Evolutionary conservation across 1,140 invertebrate genomes (phyloP).

Genomic region (Anoplolepis gracilipes): DNA sequence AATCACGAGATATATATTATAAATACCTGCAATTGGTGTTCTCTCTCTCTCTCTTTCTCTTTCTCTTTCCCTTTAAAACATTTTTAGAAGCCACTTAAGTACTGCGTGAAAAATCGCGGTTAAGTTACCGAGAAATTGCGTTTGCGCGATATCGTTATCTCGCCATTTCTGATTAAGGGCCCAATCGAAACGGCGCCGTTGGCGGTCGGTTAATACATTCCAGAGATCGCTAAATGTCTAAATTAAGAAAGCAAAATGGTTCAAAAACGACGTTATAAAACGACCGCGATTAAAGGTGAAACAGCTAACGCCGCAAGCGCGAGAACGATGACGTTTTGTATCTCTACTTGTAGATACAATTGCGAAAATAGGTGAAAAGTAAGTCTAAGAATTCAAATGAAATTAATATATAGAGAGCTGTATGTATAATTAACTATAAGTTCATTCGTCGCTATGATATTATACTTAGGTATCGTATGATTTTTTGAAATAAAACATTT

Average conservation of each 20-base stretch:
- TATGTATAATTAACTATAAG: slow-evolving; percentile 80
- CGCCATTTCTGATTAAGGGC: slow-evolving; percentile 61
- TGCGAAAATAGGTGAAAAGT: slow-evolving; percentile 82
- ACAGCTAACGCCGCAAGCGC: slow-evolving; percentile 25
- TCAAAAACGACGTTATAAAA: slow-evolving; percentile 20
- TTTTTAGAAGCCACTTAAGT: slow-evolving; percentile 63
- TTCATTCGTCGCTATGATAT: slow-evolving; percentile 78
- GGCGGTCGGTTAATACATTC: slow-evolving; percentile 61
- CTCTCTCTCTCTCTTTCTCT: slow-evolving; percentile 24
- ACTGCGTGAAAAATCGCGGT: slow-evolving; percentile 1
- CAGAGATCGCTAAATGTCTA: slow-evolving; percentile 74
- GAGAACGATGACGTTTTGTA: slow-evolving; percentile 81
- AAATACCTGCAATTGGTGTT: slow-evolving; percentile 77
- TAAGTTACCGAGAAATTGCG: slow-evolving; percentile 14
- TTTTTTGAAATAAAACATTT: slow-evolving; percentile 86
- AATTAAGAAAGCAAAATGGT: slow-evolving; percentile 64
- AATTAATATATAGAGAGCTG: slow-evolving; percentile 85
- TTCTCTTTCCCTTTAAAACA: slow-evolving; percentile 70
- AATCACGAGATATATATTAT: slow-evolving; percentile 68
- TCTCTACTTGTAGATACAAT: slow-evolving; percentile 84
- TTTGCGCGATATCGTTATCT: slow-evolving; percentile 40
- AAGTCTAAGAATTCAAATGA: slow-evolving; percentile 83
- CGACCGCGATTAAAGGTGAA: slow-evolving; percentile 40
- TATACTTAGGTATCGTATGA: slow-evolving; percentile 84
- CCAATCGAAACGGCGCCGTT: slow-evolving; percentile 62